phyloP scores from a whole-genome alignment of 1,140 invertebrate genomes.

The Heliothis virescens region DNA sequence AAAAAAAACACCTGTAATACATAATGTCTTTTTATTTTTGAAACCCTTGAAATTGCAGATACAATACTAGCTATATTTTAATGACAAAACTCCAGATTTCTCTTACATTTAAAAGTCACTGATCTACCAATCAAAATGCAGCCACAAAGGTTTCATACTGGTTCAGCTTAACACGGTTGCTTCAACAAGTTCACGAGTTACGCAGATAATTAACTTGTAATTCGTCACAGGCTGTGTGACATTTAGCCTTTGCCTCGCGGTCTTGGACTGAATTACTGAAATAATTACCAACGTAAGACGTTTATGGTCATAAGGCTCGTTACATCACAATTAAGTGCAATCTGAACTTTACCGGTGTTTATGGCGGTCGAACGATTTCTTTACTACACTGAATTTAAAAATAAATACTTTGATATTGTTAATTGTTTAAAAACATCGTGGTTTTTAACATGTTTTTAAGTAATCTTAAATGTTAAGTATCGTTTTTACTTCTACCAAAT shows the following conservation, averaged over 20 bases:
- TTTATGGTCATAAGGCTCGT: slow-evolving; percentile 33
- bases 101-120: background rate
- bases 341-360: slow-evolving; percentile 24
- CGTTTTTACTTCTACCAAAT: no score
- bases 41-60: no score
- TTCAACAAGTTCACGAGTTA: slow-evolving; percentile 6
- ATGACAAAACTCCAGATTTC: background rate
- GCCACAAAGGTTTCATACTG: no score
- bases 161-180: background rate
- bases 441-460: no score
- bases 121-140: background rate
- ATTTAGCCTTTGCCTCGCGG: slow-evolving; percentile 36
- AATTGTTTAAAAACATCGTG: no score
- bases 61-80: no score
- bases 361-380: background rate
- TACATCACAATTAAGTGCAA: slow-evolving; percentile 13
- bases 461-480: no score
- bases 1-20: no score
- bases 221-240: slow-evolving; percentile 39
- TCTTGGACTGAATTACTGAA: slow-evolving; percentile 37
- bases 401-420: no score
- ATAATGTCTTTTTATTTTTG: no score
- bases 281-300: slow-evolving; percentile 23
- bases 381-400: background rate
- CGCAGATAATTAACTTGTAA: slow-evolving; percentile 29